phyloP scores from a whole-genome alignment of 2,113 vertebrate species.

The Halcyon malimbica region DNA sequence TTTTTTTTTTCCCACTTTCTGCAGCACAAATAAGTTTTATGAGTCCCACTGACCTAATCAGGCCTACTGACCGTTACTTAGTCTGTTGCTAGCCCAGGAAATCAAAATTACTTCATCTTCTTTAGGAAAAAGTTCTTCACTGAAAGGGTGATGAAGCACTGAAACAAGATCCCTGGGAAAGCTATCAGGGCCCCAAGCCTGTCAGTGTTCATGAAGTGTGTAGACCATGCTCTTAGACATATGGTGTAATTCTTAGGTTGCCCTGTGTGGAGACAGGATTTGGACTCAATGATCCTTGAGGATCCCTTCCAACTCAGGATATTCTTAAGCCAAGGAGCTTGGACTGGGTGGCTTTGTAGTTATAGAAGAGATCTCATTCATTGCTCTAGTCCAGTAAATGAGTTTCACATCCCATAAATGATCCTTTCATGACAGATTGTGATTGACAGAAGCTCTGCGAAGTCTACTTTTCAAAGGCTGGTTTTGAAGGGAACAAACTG shows the following conservation, averaged over 20 bases:
- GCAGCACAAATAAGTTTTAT: background rate
- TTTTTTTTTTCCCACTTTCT: background rate
- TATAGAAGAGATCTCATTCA: background rate
- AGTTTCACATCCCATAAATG: background rate
- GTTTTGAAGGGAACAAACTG: background rate
- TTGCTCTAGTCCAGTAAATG: background rate
- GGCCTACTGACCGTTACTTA: background rate
- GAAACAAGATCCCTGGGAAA: background rate
- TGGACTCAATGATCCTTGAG: background rate
- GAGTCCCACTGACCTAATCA: background rate
- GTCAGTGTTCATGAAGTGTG: accelerated
- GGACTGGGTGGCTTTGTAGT: accelerated
- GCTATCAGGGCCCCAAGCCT: background rate
- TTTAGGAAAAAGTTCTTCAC: background rate
- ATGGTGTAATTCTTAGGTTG: background rate
- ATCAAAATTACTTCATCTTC: background rate
- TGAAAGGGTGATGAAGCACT: background rate
- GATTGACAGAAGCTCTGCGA: background rate
- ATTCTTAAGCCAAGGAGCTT: background rate
- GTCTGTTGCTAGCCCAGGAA: background rate
- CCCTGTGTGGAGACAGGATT: background rate
- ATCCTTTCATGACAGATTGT: background rate
- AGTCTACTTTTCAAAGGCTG: background rate
- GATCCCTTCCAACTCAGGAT: background rate
- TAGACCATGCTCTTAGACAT: background rate